Conservation (phyloP, 1,140 invertebrate species). For the Acromyrmex heyeri region DNA sequence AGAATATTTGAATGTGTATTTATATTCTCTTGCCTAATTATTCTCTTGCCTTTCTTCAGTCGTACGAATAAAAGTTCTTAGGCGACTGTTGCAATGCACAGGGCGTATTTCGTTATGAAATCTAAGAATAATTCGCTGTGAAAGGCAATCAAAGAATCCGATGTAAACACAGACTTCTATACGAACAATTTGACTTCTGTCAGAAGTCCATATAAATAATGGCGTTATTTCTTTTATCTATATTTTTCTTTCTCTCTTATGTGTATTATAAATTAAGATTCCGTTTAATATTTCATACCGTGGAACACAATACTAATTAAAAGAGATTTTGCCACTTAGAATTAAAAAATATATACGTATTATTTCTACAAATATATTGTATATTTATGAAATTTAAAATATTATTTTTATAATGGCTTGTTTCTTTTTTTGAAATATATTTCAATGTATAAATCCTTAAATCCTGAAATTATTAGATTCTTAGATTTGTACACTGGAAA, state of each 20-base stretch:
- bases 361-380: not conserved
- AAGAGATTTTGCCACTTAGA: constrained; percentile 10
- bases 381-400: not conserved
- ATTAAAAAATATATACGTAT: not conserved
- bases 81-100: not conserved
- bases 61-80: constrained; percentile 58
- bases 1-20: constrained; percentile 31
- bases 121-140: not conserved
- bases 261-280: constrained; percentile 8
- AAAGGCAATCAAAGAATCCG: not conserved
- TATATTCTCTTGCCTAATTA: not conserved
- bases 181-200: not conserved
- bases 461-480: not conserved
- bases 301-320: not conserved
- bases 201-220: not conserved
- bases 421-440: not conserved
- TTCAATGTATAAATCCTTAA: not conserved
- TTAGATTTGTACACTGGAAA: not conserved
- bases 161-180: not conserved
- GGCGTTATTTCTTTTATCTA: not conserved
- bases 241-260: constrained; percentile 33
- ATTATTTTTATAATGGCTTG: not conserved
- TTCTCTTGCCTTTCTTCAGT: constrained; percentile 13
- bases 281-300: not conserved
- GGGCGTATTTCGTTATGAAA: not conserved